Conservation (phyloP, 2,797 vertebrate genomes). For the Dicrostonyx torquatus region DNA sequence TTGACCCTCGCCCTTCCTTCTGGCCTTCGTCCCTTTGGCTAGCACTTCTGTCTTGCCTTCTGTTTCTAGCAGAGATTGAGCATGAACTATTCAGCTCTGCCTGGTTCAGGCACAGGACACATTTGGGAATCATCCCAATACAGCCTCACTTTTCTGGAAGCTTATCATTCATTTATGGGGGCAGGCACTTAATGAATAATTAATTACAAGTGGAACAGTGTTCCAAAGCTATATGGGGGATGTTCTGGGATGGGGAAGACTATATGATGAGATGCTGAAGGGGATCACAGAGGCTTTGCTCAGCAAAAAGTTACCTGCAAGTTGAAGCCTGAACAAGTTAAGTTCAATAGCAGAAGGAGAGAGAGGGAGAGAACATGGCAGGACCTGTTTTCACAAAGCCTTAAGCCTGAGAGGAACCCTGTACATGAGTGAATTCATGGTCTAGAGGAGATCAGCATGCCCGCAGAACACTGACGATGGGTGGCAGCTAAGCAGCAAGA, state of each 20-base stretch:
- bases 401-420: not conserved
- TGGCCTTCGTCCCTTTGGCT: not conserved
- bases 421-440: not conserved
- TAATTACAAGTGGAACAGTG: not conserved
- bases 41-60: not conserved
- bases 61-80: not conserved
- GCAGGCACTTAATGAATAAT: not conserved
- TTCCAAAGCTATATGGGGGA: not conserved
- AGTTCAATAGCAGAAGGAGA: not conserved
- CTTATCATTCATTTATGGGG: not conserved
- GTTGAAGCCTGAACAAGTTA: not conserved
- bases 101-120: not conserved
- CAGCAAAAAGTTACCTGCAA: not conserved
- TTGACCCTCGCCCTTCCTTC: not conserved
- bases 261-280: not conserved
- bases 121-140: not conserved
- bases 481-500: not conserved
- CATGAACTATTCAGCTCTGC: not conserved
- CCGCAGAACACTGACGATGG: not conserved
- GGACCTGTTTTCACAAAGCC: too few species aligned
- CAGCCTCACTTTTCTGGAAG: not conserved
- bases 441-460: not conserved
- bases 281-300: not conserved
- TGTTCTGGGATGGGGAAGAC: not conserved
- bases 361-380: not conserved